Percentiles rank a stretch among this genome's conserved stretches.
These are phyloP conservation scores for Scaptomyza hsui DNA, from an alignment of 1,140 invertebrate species.

Conservation along the genomic window DNA sequence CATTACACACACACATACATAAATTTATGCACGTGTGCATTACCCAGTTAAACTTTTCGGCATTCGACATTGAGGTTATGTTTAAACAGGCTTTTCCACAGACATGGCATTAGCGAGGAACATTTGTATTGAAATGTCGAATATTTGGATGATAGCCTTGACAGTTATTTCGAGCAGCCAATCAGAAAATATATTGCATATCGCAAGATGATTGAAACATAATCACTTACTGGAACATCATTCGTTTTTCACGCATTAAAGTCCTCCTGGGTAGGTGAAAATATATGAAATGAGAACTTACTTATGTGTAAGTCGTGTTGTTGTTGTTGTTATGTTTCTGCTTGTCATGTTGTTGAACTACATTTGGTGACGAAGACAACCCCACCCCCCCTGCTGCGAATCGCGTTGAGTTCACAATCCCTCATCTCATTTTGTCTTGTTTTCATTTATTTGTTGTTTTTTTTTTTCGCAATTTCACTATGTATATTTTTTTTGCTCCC, in stretches of 20 bases:
- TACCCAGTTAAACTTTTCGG: slow-evolving; percentile 41
- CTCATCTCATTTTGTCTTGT: slow-evolving; percentile 41
- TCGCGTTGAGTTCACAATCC: slow-evolving; percentile 25
- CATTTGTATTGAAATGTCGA: neutral
- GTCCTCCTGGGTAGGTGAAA: neutral
- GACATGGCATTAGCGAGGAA: neutral
- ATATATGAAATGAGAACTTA: slow-evolving; percentile 1
- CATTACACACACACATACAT: slow-evolving; percentile 34
- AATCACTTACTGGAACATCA: neutral
- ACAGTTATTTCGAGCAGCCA: neutral
- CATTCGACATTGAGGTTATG: slow-evolving; percentile 14
- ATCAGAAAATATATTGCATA: neutral
- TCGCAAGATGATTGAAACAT: neutral
- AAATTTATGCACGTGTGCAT: slow-evolving; percentile 30
- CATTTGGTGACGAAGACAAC: slow-evolving; percentile 35
- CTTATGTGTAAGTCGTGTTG: neutral
- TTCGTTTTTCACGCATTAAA: neutral
- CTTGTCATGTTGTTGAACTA: slow-evolving; percentile 69
- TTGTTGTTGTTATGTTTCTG: slow-evolving; percentile 32
- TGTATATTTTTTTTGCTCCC: slow-evolving; percentile 8
- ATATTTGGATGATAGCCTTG: neutral
- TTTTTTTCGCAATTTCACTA: slow-evolving; percentile 20
- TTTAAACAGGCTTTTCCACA: neutral
- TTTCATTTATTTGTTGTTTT: neutral
- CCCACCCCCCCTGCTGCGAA: neutral